phyloP scores from a whole-genome alignment of 92 coral and sea anemone genomes.

The Siderastrea radians region DNA sequence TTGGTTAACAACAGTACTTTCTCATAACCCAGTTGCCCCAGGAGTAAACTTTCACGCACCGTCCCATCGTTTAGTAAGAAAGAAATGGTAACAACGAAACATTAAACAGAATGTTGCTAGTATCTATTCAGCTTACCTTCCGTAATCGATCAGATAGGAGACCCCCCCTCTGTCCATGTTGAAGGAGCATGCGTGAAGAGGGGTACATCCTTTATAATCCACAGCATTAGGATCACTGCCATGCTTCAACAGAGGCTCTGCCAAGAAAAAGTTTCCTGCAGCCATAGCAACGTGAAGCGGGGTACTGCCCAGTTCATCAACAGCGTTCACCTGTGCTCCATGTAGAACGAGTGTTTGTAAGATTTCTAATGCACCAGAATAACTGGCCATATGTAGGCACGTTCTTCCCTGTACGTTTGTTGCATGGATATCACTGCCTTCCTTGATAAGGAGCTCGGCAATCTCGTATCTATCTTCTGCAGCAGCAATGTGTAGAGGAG shows the following conservation, averaged over 20 bases:
- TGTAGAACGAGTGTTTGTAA: not conserved
- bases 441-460: constrained; percentile 7
- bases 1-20: too few species aligned
- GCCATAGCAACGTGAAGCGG: constrained; percentile 31
- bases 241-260: constrained; percentile 2
- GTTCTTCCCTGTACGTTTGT: constrained; percentile 10
- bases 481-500: constrained; percentile 27
- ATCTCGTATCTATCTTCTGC: constrained; percentile 7
- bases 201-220: constrained; percentile 22
- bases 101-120: not conserved
- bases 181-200: constrained; percentile 25
- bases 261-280: too few species aligned
- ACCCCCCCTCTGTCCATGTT: not conserved
- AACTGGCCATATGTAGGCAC: constrained; percentile 26
- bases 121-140: not conserved
- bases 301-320: constrained; percentile 15
- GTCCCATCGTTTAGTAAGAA: not conserved
- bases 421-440: constrained; percentile 10
- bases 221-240: constrained; percentile 26
- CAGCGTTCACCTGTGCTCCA: constrained; percentile 11
- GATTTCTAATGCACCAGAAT: not conserved
- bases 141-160: not conserved
- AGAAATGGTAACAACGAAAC: not conserved
- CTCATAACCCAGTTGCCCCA: too few species aligned
- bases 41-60: too few species aligned